Base-by-base conservation (phyloP, 2,888 invertebrate species). In the Tachystola acroxantha region DNA sequence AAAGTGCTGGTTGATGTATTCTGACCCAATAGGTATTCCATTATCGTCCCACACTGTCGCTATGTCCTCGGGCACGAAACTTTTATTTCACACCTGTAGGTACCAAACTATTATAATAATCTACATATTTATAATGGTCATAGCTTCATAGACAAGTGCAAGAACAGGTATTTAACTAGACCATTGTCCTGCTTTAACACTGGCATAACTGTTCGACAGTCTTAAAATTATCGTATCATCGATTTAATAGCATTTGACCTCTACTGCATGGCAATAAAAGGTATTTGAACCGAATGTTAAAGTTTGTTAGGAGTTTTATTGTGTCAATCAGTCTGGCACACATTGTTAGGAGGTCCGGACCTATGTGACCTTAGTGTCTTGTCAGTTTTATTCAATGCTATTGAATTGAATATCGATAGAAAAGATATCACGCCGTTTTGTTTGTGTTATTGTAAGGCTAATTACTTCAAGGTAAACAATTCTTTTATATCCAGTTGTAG, bases 281-380 rank as follows among this genome's bases (percentile, higher is more conserved):
- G 14, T 19, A 43, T 5, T 16, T 19, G 7, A 32, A 34, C 22
- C 22, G 33, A 25, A 26, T 20, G 12, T 10, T 25, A 7, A 20
- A 42, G 43, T 26, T 19, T 27, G 11, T 29, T 31, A 14, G 13
- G 6, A 4, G 12, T 13, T 35, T 29, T 13, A 45, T 54, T 55
- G 45, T 55, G 67, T 60, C 69, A 67, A 64, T 71, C 66, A 67
- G 37, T 55, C 53, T 48, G 53, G 55, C 50, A 47, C 37, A 43
- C 53, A 60, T 62, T 65, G 66, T 69, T 57, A 39, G 36, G 49
- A 38, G 48, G 47, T 54, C 32, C 36, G 38, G 39, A 16, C 14
- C 31, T 32, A 37, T n/a, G 33, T 45, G 64, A 62, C 67, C 66
- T 69, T 55, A 51, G 37, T 39, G 50, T 46, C 47, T 43, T 37